Evolutionary conservation across 2,888 invertebrate species (phyloP).

Genomic region (Julus scandinavius): DNA sequence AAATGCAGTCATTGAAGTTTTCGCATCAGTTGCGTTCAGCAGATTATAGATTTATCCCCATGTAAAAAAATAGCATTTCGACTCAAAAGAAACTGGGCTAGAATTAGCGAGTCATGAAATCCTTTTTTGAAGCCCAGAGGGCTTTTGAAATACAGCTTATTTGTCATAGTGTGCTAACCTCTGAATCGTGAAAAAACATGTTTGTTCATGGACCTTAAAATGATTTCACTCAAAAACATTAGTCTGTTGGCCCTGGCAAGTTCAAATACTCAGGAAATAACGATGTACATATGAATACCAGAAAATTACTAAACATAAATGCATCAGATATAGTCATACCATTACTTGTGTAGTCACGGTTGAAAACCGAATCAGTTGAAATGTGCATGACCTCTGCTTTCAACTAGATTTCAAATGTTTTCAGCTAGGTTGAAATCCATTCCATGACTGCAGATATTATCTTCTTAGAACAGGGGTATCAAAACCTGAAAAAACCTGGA

Average conservation of each 20-base stretch:
- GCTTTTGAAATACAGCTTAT: conserved; percentile 23
- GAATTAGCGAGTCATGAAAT: conserved; percentile 46
- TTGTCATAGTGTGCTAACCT: conserved; percentile 42
- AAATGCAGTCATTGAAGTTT: conserved; percentile 19
- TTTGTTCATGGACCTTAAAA: background rate
- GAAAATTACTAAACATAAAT: no score
- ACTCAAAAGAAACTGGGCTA: background rate
- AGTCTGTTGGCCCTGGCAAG: background rate
- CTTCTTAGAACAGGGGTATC: no score
- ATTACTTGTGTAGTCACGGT: no score
- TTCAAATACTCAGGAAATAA: no score
- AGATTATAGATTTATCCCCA: conserved; percentile 31
- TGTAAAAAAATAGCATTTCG: background rate
- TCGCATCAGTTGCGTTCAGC: conserved; percentile 3
- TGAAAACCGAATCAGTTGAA: no score
- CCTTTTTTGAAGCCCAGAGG: background rate
- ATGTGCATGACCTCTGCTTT: no score
- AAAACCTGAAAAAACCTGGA: no score
- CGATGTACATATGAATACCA: no score
- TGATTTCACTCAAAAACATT: background rate
- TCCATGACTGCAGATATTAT: no score
- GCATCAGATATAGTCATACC: no score
- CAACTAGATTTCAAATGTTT: no score
- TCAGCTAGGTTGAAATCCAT: no score
- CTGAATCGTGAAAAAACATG: background rate